Evolutionary conservation across 2,888 invertebrate species (phyloP).

Genomic region (Polydrusus pterygomalis): DNA sequence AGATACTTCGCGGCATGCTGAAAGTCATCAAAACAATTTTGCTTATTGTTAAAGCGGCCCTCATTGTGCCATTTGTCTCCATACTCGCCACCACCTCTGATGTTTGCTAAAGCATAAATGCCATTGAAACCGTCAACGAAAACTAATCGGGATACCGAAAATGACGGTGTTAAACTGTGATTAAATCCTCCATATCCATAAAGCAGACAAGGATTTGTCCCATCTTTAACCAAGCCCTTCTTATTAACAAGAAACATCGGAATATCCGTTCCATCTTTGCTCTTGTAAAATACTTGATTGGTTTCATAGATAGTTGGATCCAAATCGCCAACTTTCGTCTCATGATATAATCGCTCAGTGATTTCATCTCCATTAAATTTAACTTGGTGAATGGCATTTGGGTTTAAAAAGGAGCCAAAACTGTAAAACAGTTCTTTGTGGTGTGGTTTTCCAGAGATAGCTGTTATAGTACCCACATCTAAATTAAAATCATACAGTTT

Average conservation of each 20-base stretch:
- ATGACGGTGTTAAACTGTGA: constrained; percentile 91
- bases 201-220: constrained; percentile 87
- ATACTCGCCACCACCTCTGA: constrained; percentile 98
- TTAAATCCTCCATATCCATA: constrained; percentile 99
- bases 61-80: constrained; percentile 98
- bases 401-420: constrained; percentile 95
- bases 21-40: constrained; percentile 98
- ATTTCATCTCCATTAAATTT: constrained; percentile 79
- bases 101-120: constrained; percentile 92
- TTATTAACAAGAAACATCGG: constrained; percentile 96
- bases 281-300: constrained; percentile 92
- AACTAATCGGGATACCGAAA: constrained; percentile 89
- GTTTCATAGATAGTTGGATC: constrained; percentile 86
- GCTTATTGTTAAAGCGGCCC: constrained; percentile 93
- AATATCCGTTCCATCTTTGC: constrained; percentile 94
- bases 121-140: constrained; percentile 94
- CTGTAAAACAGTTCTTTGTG: constrained; percentile 94
- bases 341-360: constrained; percentile 83
- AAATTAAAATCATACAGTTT: constrained; percentile 84
- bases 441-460: constrained; percentile 89
- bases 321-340: constrained; percentile 89
- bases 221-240: constrained; percentile 81
- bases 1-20: constrained; percentile 93
- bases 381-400: constrained; percentile 89
- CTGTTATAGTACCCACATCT: constrained; percentile 90